phyloP scores from a whole-genome alignment of 2,888 invertebrate genomes.

The Sphecodes monilicornis region DNA sequence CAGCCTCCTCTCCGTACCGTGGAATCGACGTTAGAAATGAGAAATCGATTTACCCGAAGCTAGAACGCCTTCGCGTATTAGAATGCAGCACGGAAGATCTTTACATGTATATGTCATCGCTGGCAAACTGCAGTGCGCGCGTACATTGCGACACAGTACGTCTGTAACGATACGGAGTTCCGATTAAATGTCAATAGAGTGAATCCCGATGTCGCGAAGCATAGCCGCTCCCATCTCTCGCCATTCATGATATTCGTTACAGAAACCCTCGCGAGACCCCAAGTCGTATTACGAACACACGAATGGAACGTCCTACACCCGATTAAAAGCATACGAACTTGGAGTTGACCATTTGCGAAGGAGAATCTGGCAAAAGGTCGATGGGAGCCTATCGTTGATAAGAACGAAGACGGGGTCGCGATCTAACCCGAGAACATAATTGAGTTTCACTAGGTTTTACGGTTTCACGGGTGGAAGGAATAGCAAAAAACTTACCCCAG shows the following conservation, averaged over 20 bases:
- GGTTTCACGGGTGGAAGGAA: background rate
- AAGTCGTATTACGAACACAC: background rate
- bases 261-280: background rate
- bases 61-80: conserved; percentile 25
- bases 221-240: background rate
- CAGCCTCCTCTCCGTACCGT: background rate
- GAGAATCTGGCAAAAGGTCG: background rate
- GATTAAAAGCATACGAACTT: too few relatives aligned
- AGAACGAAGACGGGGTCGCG: background rate
- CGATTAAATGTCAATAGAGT: conserved; percentile 38
- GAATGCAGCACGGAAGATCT: conserved; percentile 45
- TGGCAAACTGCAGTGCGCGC: conserved; percentile 56
- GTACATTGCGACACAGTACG: conserved; percentile 56
- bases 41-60: conserved; percentile 50
- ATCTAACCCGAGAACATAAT: background rate
- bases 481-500: conserved; percentile 92
- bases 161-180: conserved; percentile 45
- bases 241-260: background rate
- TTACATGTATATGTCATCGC: conserved; percentile 46
- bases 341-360: background rate
- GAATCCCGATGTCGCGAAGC: conserved; percentile 2
- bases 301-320: background rate
- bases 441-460: background rate
- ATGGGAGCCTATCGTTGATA: background rate
- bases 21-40: background rate